Evolutionary conservation across 2,113 vertebrate genomes (phyloP), one percentile per base, ranked within the genome.

Genomic region (Passer montanus): DNA sequence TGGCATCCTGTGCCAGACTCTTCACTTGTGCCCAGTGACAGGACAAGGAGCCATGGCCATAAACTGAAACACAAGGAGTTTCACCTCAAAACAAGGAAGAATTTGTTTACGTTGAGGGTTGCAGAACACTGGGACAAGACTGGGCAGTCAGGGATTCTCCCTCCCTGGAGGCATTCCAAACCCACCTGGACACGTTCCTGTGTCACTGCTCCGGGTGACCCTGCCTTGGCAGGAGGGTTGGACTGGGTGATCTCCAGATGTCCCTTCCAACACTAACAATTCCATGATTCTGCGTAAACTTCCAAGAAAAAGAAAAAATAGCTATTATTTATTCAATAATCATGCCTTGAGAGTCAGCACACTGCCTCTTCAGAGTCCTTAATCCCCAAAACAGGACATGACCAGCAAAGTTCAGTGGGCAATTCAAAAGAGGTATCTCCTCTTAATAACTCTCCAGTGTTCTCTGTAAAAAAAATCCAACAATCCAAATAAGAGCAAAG

Each of bases 11-110:
- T 20, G 60, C 60, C 69, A 30, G 23, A 8, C 20, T 4, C 17
- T 9, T 66, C 23, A 0, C 0, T 9, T 27, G 44, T 52, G 27
- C 23, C 27, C 59, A 28, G 22, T 7, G 27, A 24, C 52, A 39
- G 13, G 28, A 21, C 13, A n/a, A 53, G 33, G n/a, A 82, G 20
- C 77, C 46, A 0, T 24, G 27, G 27, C 59, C 59, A 44, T 44
- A 28, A 59, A 68, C 37, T 46, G 8, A n/a, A 59, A 19, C 59
- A 53, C 39, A 52, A 13, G 15, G 44, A 28, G 20, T 22, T 60
- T 39, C 30, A 53, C 41, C 14, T 76, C 12, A 55, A 12, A 17
- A 13, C 3, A 22, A 62, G 26, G n/a, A 53, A 76, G 14, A 49
- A 11, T 4, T 13, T 35, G 39, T 53, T 27, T 9, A 3, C 15